Conservation (phyloP, 2,797 vertebrate genomes). For the Pempheris klunzingeri region DNA sequence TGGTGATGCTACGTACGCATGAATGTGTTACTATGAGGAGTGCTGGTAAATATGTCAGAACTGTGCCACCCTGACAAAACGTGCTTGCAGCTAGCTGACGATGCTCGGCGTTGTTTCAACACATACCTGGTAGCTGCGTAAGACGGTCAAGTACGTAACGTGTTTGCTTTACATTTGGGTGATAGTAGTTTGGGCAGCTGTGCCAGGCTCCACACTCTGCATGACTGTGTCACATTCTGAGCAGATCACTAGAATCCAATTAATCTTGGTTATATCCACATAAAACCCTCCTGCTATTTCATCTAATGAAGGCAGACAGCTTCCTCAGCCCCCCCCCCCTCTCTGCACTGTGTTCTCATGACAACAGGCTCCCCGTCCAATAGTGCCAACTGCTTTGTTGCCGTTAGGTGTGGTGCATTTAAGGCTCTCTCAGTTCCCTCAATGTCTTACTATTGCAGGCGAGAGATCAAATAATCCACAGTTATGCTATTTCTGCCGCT, state of each 20-base stretch:
- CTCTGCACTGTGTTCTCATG: slow-evolving; percentile 73
- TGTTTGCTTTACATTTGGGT: slow-evolving; percentile 34
- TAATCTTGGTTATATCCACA: slow-evolving; percentile 80
- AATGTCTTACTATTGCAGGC: slow-evolving; percentile 47
- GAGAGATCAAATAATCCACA: slow-evolving; percentile 58
- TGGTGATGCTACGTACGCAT: slow-evolving; percentile 1
- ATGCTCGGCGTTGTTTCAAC: slow-evolving; percentile 26
- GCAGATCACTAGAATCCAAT: slow-evolving; percentile 76
- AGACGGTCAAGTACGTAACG: slow-evolving; percentile 25
- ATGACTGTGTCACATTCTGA: slow-evolving; percentile 75
- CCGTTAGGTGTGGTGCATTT: slow-evolving; percentile 60
- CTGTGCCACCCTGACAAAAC: not conserved
- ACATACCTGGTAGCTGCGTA: slow-evolving; percentile 27
- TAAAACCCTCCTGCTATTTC: slow-evolving; percentile 77
- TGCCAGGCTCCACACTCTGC: slow-evolving; percentile 62
- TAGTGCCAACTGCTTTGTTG: slow-evolving; percentile 71
- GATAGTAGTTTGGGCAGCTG: slow-evolving; percentile 30
- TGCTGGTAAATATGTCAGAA: slow-evolving; percentile 15
- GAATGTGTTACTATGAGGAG: not conserved
- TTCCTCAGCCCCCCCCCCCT: slow-evolving; percentile 43
- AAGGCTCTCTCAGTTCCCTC: slow-evolving; percentile 53
- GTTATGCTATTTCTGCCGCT: slow-evolving; percentile 33
- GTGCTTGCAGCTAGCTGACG: not conserved
- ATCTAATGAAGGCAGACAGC: slow-evolving; percentile 75
- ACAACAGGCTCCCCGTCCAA: slow-evolving; percentile 76